A percentile compares a stretch with the other conserved stretches of the same genome.
Conservation (phyloP, 2,113 vertebrate species). For the Merops nubicus region DNA sequence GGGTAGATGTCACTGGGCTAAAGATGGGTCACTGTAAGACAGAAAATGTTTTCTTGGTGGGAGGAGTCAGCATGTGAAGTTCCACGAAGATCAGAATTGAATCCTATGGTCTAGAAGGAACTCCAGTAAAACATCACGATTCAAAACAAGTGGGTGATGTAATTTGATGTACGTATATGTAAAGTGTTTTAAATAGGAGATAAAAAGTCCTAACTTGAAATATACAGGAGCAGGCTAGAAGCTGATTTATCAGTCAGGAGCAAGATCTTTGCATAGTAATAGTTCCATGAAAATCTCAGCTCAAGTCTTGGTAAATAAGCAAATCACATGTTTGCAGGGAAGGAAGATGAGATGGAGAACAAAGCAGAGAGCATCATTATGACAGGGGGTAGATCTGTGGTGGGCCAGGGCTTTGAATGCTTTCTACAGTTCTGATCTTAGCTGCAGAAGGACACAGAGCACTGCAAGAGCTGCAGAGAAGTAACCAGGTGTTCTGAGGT, state of each 20-base stretch:
- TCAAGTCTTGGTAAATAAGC: background rate
- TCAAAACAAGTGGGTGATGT: background rate
- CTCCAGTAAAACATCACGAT: background rate
- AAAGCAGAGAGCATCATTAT: background rate
- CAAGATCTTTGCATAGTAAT: background rate
- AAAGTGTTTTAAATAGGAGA: background rate
- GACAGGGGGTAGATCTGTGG: accelerated
- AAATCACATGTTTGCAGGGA: background rate
- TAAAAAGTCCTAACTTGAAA: background rate
- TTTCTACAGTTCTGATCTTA: background rate
- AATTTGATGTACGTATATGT: background rate
- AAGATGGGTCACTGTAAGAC: background rate
- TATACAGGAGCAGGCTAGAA: background rate
- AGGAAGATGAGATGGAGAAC: background rate
- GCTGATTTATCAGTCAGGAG: background rate
- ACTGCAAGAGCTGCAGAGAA: background rate
- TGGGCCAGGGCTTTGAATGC: background rate
- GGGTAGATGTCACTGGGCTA: background rate
- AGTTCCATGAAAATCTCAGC: background rate
- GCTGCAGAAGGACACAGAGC: background rate
- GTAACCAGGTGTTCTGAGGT: background rate
- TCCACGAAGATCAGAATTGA: background rate
- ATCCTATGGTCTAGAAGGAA: background rate
- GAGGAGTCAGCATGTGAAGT: background rate
- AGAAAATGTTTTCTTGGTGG: accelerated